phyloP scores from a whole-genome alignment of 2,888 invertebrate species.

The Metellina segmentata region DNA sequence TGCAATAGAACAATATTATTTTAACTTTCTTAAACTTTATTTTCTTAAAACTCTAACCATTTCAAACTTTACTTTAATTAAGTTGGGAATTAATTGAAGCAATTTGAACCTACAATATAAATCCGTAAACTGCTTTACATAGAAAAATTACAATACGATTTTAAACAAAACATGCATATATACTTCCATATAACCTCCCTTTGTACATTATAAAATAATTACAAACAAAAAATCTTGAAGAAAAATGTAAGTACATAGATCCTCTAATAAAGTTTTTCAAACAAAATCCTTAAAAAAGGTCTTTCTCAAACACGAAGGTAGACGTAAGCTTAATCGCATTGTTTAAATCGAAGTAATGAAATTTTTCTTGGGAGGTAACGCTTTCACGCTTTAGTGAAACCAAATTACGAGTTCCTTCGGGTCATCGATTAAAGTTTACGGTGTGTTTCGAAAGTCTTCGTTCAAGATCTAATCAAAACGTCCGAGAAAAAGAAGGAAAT shows the following conservation, averaged over 20 bases:
- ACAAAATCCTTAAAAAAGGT: neutral
- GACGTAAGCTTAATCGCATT: neutral
- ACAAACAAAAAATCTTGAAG: too few species aligned
- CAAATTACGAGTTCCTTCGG: constrained; percentile 16
- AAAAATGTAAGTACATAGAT: neutral
- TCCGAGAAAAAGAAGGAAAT: constrained; percentile 19
- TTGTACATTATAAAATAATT: too few species aligned
- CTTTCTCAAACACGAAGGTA: neutral
- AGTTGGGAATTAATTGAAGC: too few species aligned
- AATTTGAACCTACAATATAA: too few species aligned
- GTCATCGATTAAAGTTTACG: constrained; percentile 38
- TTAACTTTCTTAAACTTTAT: too few species aligned
- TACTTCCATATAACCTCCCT: too few species aligned
- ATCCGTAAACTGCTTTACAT: too few species aligned
- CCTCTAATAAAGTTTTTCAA: neutral
- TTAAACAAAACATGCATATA: too few species aligned
- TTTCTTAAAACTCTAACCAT: too few species aligned
- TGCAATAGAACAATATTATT: too few species aligned
- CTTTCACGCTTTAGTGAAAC: constrained; percentile 3
- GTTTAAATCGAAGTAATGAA: constrained; percentile 1
- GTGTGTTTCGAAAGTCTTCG: neutral
- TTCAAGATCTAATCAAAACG: constrained; percentile 44
- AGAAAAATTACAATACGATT: too few species aligned
- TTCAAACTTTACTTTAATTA: too few species aligned
- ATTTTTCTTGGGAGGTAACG: neutral